Percentiles rank a stretch among this genome's conserved stretches.
Evolutionary conservation across 2,888 invertebrate species (phyloP).

Genomic region (Quadriops clusia): DNA sequence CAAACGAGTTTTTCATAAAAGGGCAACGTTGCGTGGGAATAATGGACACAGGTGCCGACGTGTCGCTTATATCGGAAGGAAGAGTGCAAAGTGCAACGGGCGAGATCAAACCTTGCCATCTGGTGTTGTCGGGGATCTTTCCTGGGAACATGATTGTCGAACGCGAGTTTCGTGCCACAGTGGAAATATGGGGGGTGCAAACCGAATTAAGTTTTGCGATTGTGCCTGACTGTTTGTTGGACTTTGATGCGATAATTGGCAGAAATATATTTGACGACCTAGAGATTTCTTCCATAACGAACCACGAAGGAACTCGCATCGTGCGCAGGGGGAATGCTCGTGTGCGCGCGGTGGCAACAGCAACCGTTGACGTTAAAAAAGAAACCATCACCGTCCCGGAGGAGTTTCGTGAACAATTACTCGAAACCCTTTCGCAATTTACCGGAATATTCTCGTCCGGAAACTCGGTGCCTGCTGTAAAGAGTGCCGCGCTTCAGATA

Average conservation of each 20-base stretch:
- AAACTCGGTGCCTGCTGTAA: conserved; percentile 7
- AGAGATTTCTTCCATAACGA: conserved; percentile 7
- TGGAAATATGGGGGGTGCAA: too few relatives aligned
- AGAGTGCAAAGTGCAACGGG: neutral
- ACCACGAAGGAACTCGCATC: conserved; percentile 7
- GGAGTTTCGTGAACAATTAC: too few relatives aligned
- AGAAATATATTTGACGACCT: conserved; percentile 10
- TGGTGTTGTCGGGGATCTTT: conserved; percentile 1
- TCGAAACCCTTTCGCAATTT: too few relatives aligned
- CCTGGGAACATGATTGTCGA: conserved; percentile 3
- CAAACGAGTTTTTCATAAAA: conserved; percentile 7
- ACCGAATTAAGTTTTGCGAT: too few relatives aligned
- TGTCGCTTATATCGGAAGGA: conserved; percentile 10
- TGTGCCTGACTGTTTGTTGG: too few relatives aligned
- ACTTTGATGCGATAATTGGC: conserved; percentile 12
- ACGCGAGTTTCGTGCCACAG: too few relatives aligned
- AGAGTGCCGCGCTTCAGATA: conserved; percentile 7
- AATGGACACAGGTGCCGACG: conserved; percentile 12
- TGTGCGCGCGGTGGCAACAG: too few relatives aligned
- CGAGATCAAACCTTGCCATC: neutral
- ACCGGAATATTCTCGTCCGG: too few relatives aligned
- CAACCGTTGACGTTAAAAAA: too few relatives aligned
- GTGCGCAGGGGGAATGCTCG: too few relatives aligned
- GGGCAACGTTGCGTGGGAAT: conserved; percentile 8
- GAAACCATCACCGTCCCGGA: too few relatives aligned